Evolutionary conservation across 2,797 vertebrate genomes (phyloP).

Genomic region (Enteromius treurensis): DNA sequence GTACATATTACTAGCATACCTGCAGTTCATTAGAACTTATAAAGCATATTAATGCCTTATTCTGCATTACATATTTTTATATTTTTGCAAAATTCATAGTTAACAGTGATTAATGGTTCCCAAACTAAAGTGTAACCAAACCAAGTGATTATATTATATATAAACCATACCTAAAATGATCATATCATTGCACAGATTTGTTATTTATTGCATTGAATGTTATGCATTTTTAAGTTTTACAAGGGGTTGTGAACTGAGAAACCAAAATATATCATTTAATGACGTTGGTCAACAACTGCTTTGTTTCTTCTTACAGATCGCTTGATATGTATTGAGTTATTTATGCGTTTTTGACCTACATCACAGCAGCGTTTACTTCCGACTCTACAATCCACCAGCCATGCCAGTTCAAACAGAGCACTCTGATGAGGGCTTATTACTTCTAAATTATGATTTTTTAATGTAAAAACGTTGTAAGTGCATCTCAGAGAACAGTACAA

Average conservation of each 20-base stretch:
- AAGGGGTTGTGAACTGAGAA: neutral
- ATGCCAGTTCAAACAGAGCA: too few species aligned
- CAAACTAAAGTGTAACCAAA: neutral
- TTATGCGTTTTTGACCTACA: too few species aligned
- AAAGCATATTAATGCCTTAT: neutral
- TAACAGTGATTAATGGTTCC: neutral
- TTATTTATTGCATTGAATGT: neutral
- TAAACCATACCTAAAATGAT: neutral
- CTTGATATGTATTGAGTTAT: too few species aligned
- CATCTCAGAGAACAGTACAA: neutral
- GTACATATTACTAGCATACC: neutral
- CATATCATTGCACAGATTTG: neutral
- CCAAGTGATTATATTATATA: neutral
- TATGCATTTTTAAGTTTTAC: neutral
- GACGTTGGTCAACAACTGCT: too few species aligned
- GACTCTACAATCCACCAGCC: too few species aligned
- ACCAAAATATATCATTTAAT: too few species aligned
- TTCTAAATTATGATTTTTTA: neutral
- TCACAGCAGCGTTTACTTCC: too few species aligned
- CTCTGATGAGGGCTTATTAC: neutral
- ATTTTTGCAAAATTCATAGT: neutral
- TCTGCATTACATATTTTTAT: neutral
- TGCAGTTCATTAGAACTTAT: neutral
- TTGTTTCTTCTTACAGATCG: too few species aligned
- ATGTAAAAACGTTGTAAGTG: neutral